Evolutionary conservation across 2,888 invertebrate genomes (phyloP), one percentile per base, ranked within the genome.

Genomic region (Epicampocera succincta): DNA sequence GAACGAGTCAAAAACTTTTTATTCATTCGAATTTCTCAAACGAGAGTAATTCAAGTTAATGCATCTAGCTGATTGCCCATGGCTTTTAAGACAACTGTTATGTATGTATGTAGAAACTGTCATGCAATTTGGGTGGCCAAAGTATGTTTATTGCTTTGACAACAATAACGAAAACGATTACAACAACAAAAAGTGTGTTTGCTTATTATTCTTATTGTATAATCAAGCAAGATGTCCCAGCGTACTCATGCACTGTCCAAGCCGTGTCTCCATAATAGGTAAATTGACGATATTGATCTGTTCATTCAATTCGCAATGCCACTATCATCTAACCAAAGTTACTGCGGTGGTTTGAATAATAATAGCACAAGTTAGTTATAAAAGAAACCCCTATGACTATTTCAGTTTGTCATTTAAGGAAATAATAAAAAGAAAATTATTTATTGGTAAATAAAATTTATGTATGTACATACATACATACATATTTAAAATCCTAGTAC

Each of bases 221-320:
- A 50, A 42, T 42, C 50, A 66, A 48, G 17, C 44, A 54, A 29
- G 52, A 54, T 69, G 44, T 63, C 52, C 44, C 40, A 46, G 25
- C 46, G 2, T 54, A 38, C 21, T 42, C 38, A 17, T 44, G 60
- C 50, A n/a, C 52, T 25, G 56, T 38, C 60, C 68, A 61, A 48
- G 42, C 52, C 44, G 54, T 17, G 38, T 68, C 44, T 61, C 65
- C 77, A 71, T 78, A 72, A 72, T 78, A 58, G 77, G 66, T 60
- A 74, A 79, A 79, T 56, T 56, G 68, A 65, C 68, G 74, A 68
- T 80, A 80, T 65, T 75, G 80, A 74, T 75, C 80, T 80, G 74
- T 80, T 74, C 40, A 12, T 69, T 63, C 63, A 50, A 63, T 74
- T 61, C 48, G 73, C 65, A 74, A 61, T 79, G 54, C 54, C 38